phyloP scores from a whole-genome alignment of 2,113 vertebrate species.

The Beaufortia kweichowensis region DNA sequence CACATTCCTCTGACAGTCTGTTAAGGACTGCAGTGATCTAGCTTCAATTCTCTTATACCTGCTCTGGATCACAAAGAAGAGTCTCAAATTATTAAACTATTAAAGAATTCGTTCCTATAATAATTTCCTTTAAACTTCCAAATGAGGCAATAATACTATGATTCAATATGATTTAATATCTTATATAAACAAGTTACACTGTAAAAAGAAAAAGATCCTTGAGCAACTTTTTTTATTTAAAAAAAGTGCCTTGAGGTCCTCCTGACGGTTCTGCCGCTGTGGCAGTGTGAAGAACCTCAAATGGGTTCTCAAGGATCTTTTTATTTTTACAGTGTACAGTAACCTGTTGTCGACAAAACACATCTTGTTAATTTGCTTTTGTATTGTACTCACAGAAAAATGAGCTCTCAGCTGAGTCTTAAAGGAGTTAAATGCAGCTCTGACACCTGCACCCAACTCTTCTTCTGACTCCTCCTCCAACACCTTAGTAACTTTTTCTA shows the following conservation, averaged over 20 bases:
- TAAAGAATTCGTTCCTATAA: neutral
- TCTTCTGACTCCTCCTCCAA: conserved; percentile 50
- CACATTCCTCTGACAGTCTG: conserved; percentile 71
- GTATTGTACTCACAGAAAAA: conserved; percentile 71
- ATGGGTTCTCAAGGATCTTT: no score
- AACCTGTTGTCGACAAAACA: no score
- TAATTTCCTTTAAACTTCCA: neutral
- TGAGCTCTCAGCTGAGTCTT: conserved; percentile 70
- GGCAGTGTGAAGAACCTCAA: no score
- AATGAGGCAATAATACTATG: no score
- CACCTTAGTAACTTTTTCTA: conserved; percentile 10
- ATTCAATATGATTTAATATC: no score
- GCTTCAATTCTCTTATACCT: conserved; percentile 69
- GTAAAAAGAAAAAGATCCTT: no score
- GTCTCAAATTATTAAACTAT: conserved; percentile 39
- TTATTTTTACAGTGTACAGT: no score
- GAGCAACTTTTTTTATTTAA: no score
- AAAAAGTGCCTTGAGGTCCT: no score
- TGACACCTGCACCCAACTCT: conserved; percentile 62
- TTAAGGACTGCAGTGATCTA: conserved; percentile 63
- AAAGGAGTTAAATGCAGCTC: conserved; percentile 75
- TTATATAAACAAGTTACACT: no score
- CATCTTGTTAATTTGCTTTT: neutral
- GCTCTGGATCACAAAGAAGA: conserved; percentile 58
- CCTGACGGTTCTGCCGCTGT: no score